Evolutionary conservation across 1,140 invertebrate species (phyloP).

Genomic region (Hormaphis cornu): DNA sequence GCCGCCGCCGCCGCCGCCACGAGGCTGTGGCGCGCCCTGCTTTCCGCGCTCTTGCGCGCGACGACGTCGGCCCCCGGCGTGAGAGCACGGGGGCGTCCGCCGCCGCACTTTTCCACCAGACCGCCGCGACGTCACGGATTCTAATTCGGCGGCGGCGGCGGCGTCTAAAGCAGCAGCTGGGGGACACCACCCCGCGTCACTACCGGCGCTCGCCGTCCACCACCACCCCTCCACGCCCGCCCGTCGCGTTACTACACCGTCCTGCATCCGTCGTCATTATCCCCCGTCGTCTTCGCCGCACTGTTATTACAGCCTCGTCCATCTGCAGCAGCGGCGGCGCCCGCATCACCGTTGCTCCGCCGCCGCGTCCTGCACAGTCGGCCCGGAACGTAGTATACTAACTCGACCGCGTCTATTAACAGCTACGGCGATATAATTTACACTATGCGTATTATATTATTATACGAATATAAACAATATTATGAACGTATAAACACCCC

Average conservation of each 20-base stretch:
- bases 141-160: neutral
- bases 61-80: neutral
- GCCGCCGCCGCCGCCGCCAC: neutral
- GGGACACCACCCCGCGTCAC: neutral
- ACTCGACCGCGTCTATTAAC: too few relatives aligned
- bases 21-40: conserved; percentile 17
- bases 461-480: too few relatives aligned
- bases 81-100: neutral
- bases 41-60: conserved; percentile 9
- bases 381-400: too few relatives aligned
- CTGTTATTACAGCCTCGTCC: neutral
- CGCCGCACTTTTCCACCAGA: neutral
- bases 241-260: too few relatives aligned
- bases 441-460: too few relatives aligned
- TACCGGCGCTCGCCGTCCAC: neutral
- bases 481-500: too few relatives aligned
- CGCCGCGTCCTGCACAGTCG: too few relatives aligned
- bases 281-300: neutral
- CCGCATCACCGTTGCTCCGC: too few relatives aligned
- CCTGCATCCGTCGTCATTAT: neutral
- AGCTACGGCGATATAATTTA: too few relatives aligned
- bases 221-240: too few relatives aligned
- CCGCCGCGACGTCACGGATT: neutral
- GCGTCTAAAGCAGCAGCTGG: conserved; percentile 10
- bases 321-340: neutral